These are phyloP conservation scores for Plutella xylostella DNA, from an alignment of 2,888 invertebrate genomes.

Conservation along the genomic window DNA sequence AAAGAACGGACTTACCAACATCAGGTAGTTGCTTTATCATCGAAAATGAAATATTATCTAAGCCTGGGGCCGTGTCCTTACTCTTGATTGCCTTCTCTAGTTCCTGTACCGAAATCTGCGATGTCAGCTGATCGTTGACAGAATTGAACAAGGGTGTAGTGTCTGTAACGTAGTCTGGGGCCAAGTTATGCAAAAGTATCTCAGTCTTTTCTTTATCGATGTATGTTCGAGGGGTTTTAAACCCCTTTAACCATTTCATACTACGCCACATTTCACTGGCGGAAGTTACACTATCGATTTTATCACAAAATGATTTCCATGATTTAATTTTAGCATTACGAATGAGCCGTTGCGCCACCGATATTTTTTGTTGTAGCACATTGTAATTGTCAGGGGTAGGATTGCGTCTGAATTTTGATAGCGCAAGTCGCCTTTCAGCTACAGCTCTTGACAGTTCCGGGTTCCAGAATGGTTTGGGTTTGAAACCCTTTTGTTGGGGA, in stretches of 20 bases:
- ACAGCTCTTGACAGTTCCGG: slow-evolving; percentile 7
- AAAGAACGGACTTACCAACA: neutral
- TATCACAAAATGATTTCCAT: slow-evolving; percentile 16
- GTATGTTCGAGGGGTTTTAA: neutral
- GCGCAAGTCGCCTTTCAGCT: slow-evolving; percentile 9
- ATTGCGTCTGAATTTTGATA: slow-evolving; percentile 11
- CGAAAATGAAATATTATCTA: slow-evolving; percentile 2
- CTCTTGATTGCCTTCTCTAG: neutral
- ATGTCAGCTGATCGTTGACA: neutral
- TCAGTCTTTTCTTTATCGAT: slow-evolving; percentile 10
- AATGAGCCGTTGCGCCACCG: slow-evolving; percentile 12
- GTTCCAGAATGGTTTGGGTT: slow-evolving; percentile 22
- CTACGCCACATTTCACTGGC: slow-evolving; percentile 15
- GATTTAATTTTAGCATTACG: slow-evolving; percentile 11
- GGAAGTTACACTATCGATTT: slow-evolving; percentile 11
- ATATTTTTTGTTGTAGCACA: slow-evolving; percentile 5
- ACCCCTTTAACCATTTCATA: slow-evolving; percentile 18
- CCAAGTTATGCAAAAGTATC: slow-evolving; percentile 8
- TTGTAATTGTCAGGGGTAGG: slow-evolving; percentile 11
- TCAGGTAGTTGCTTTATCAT: slow-evolving; percentile 4
- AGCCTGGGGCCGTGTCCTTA: slow-evolving; percentile 4
- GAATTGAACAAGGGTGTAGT: neutral
- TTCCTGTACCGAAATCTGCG: neutral
- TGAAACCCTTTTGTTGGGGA: slow-evolving; percentile 16
- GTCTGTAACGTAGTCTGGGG: slow-evolving; percentile 9